Evolutionary conservation across 2,797 vertebrate genomes (phyloP), one percentile per base, ranked within the genome.

Genomic region (Eutrigla gurnardus): DNA sequence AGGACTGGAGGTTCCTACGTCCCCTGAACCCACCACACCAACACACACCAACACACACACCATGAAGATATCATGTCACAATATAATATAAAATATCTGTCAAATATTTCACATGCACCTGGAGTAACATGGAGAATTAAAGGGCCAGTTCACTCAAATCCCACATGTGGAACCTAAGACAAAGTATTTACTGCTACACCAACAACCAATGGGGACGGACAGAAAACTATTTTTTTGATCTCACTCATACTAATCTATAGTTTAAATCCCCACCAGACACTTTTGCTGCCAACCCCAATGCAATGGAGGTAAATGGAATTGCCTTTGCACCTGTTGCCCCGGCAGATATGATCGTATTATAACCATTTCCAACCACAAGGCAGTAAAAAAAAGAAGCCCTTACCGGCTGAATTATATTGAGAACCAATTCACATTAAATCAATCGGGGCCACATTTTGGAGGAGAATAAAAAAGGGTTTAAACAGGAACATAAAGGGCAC

Each of bases 21-120:
- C 32, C n/a, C 32, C 65, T 58, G 4, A 71, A 72, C 32, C 36
- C 43, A 36, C 25, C 57, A 35, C 67, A 15, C 25, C 39, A n/a
- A 2, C 43, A 4, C n/a, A 25, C 25, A 25, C 25, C 25, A 25
- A 35, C 15, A 2, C 43, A 4, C n/a, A 25, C 25, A 25, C 25
- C 25, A 25, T 25, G 25, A 25, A 25, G 25, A 25, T 25, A 25
- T 25, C 25, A 25, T 25, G 25, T 25, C 25, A 25, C 25, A 25
- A 25, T 25, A 25, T 25, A 25, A 25, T 25, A 25, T 25, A 25
- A 25, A 25, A 25, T 25, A 25, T 25, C 25, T 25, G 25, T 25
- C 25, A 25, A 25, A 25, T 25, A 25, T 25, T 25, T 25, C 25
- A 25, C 25, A 25, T 37, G 9, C 65, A 59, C 5, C 2, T 4